Conservation (phyloP, 2,113 vertebrate species). For the Serranochromis macrocephalus region DNA sequence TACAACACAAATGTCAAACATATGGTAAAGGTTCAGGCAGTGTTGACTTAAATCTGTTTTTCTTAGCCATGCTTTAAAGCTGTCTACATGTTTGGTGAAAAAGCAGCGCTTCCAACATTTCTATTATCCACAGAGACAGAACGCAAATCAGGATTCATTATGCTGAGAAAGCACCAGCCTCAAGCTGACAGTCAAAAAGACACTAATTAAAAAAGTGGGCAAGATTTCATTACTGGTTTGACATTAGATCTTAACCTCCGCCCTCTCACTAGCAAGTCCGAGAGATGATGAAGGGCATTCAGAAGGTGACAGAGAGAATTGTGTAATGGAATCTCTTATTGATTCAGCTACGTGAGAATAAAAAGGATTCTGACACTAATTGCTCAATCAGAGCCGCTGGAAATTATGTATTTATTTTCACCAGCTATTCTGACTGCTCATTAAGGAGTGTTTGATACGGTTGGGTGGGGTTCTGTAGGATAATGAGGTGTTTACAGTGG, state of each 20-base stretch:
- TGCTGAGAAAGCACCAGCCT: background rate
- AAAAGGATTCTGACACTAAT: constrained; percentile 38
- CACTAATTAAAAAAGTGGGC: background rate
- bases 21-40: background rate
- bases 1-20: background rate
- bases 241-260: background rate
- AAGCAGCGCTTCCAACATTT: background rate
- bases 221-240: background rate
- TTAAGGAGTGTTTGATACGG: constrained; percentile 37
- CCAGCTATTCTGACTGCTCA: constrained; percentile 24
- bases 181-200: background rate
- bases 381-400: constrained; percentile 40
- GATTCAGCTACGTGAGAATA: constrained; percentile 21
- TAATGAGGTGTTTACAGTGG: constrained; percentile 38
- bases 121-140: background rate
- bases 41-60: background rate
- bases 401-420: constrained; percentile 43
- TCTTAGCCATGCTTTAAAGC: background rate
- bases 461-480: constrained; percentile 27
- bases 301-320: background rate
- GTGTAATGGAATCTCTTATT: constrained; percentile 27
- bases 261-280: background rate
- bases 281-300: background rate
- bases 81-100: background rate
- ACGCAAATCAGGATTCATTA: background rate